Percentiles rank a stretch among this genome's conserved stretches.
Evolutionary conservation across 1,140 invertebrate species (phyloP).

Genomic region (Sinella curviseta): DNA sequence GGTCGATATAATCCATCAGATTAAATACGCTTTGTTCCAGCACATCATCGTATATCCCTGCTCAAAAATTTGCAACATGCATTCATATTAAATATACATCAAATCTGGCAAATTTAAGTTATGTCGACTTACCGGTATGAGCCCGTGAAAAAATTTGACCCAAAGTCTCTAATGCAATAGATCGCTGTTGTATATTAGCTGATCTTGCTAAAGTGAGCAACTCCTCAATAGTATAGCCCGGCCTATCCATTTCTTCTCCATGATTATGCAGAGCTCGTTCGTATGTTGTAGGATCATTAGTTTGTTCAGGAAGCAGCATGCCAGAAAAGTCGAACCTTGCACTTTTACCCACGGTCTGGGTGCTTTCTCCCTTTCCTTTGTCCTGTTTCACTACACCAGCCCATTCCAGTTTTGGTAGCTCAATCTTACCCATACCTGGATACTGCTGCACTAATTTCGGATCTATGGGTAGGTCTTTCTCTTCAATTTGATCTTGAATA

Average conservation of each 20-base stretch:
- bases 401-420: conserved; percentile 82
- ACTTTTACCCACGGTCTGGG: background rate
- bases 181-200: conserved; percentile 72
- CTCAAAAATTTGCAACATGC: conserved; percentile 34
- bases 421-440: conserved; percentile 78
- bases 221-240: conserved; percentile 85
- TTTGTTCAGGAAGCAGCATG: conserved; percentile 66
- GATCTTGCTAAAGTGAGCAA: conserved; percentile 73
- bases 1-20: conserved; percentile 61
- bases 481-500: conserved; percentile 49
- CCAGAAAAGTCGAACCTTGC: conserved; percentile 64
- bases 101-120: conserved; percentile 2
- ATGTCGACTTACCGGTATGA: conserved; percentile 61
- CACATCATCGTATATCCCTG: conserved; percentile 66
- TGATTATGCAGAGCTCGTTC: conserved; percentile 80
- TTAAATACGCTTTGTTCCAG: conserved; percentile 59
- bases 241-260: conserved; percentile 83
- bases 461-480: conserved; percentile 57
- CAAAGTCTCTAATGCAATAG: conserved; percentile 73
- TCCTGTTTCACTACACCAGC: conserved; percentile 62
- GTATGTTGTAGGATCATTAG: conserved; percentile 63
- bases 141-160: conserved; percentile 76
- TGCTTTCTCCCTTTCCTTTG: background rate
- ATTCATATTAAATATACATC: conserved; percentile 27
- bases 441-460: conserved; percentile 68